phyloP scores from a whole-genome alignment of 92 coral and sea anemone genomes.

The Palythoa heliodiscus region DNA sequence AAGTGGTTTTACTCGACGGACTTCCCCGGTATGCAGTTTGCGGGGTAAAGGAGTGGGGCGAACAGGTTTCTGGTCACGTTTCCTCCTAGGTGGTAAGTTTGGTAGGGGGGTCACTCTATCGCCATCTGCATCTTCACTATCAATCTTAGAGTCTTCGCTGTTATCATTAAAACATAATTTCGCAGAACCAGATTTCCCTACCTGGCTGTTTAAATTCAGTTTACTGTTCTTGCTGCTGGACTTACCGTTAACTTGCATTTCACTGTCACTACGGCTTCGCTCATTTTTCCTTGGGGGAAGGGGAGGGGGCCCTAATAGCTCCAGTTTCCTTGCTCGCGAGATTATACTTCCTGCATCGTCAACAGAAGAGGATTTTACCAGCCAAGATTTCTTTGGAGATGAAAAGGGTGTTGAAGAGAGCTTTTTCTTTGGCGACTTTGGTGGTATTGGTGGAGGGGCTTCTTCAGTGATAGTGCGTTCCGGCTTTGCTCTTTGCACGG shows the following conservation, averaged over 20 bases:
- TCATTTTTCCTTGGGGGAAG: conserved; percentile 35
- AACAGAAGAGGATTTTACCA: background rate
- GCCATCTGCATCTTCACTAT: background rate
- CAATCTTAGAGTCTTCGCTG: background rate
- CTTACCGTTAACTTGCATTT: background rate
- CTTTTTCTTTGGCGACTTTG: conserved; percentile 39
- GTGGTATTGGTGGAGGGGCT: conserved; percentile 36
- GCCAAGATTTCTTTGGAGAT: conserved; percentile 21
- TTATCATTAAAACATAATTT: background rate
- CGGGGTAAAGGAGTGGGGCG: conserved; percentile 27
- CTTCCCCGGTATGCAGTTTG: background rate
- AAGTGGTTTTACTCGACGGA: conserved; percentile 29
- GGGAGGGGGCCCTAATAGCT: conserved; percentile 33
- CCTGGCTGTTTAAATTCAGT: background rate
- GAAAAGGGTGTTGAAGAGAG: conserved; percentile 14
- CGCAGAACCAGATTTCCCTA: background rate
- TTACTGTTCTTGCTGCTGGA: background rate
- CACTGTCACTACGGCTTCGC: conserved; percentile 13
- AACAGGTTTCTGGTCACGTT: background rate
- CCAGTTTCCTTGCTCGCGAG: background rate
- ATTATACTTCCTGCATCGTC: conserved; percentile 1
- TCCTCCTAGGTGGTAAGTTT: conserved; percentile 29
- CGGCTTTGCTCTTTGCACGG: conserved; percentile 15
- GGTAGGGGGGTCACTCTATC: background rate
- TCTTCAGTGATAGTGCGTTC: background rate